Conservation (phyloP, 2,113 vertebrate species). For the Numenius arquata region DNA sequence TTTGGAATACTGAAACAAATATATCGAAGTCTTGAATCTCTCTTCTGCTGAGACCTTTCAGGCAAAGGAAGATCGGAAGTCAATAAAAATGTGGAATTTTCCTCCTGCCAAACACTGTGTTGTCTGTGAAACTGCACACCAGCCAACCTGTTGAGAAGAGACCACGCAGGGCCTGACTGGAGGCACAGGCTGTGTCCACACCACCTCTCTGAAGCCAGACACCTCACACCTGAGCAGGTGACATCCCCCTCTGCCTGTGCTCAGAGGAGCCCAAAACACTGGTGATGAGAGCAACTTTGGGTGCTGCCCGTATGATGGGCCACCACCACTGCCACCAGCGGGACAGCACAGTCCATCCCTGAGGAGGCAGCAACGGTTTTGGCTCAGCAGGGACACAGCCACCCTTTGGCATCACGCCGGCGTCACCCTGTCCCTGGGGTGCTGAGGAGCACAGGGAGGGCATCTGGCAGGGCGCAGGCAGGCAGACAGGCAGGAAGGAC, state of each 20-base stretch:
- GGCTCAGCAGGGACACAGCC: background rate
- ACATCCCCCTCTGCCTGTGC: rapidly evolving
- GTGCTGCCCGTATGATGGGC: rapidly evolving
- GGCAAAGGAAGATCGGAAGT: background rate
- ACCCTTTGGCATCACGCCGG: rapidly evolving
- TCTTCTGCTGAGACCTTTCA: background rate
- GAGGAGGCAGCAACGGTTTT: rapidly evolving
- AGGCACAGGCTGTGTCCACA: background rate
- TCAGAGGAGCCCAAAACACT: background rate
- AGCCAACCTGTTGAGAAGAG: background rate
- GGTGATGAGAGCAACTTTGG: rapidly evolving
- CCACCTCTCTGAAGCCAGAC: background rate
- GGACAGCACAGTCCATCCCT: rapidly evolving
- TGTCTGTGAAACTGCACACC: background rate
- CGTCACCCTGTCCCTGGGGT: background rate
- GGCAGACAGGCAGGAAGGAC: background rate
- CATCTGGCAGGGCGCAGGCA: background rate
- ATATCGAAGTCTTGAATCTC: background rate
- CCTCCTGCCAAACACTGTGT: background rate
- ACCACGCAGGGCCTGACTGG: rapidly evolving
- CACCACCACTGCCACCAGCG: rapidly evolving
- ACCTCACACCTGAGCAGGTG: background rate
- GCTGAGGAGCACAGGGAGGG: rapidly evolving
- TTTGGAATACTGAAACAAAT: background rate
- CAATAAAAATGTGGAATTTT: background rate